Evolutionary conservation across 2,888 invertebrate species (phyloP).

Genomic region (Gymnoscelis rufifasciata): DNA sequence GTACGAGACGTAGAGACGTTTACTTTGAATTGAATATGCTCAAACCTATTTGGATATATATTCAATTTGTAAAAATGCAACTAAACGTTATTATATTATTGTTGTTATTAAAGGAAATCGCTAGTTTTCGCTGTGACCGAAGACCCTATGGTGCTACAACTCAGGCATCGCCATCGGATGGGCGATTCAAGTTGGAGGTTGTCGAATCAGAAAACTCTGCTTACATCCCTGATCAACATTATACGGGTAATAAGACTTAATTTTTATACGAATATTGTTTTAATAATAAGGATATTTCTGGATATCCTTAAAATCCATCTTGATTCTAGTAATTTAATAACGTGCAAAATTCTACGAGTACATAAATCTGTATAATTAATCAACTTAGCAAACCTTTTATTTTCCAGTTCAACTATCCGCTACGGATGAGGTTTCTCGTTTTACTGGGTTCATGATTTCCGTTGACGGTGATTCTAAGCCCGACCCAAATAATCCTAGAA

Average conservation of each 20-base stretch:
- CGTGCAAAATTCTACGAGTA: no score
- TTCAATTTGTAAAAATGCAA: background rate
- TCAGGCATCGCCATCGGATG: slow-evolving; percentile 56
- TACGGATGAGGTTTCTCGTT: slow-evolving; percentile 56
- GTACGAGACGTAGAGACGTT: background rate
- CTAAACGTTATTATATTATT: slow-evolving; percentile 5
- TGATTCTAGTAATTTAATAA: no score
- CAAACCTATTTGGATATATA: no score
- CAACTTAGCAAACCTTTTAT: background rate
- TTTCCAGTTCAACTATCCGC: slow-evolving; percentile 50
- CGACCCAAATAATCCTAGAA: slow-evolving; percentile 57
- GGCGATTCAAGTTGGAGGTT: slow-evolving; percentile 52
- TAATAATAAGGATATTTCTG: no score
- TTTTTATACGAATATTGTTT: no score
- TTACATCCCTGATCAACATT: slow-evolving; percentile 65
- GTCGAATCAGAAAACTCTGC: slow-evolving; percentile 45
- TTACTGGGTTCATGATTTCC: slow-evolving; percentile 65
- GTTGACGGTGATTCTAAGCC: slow-evolving; percentile 59
- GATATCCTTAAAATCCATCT: no score
- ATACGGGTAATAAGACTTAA: slow-evolving; percentile 47
- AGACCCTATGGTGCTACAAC: slow-evolving; percentile 59
- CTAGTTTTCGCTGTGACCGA: slow-evolving; percentile 60
- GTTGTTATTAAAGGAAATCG: slow-evolving; percentile 5
- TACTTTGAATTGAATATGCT: background rate
- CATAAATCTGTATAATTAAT: no score